Conservation (phyloP, 2,797 vertebrate species). For the Sarcoramphus papa region DNA sequence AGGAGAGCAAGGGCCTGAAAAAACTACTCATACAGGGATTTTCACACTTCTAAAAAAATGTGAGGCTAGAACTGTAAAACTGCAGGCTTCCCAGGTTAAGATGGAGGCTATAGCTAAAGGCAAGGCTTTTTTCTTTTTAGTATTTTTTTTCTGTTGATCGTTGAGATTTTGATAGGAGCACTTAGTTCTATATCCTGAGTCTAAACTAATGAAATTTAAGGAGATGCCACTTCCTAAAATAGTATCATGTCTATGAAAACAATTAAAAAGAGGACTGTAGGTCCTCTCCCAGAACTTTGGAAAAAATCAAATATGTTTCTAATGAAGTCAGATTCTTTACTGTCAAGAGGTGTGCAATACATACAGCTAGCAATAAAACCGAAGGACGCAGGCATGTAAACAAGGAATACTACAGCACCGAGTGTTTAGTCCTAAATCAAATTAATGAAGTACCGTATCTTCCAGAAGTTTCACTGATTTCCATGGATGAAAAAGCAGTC, state of each 20-base stretch:
- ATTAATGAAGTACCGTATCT: not conserved
- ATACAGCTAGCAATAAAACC: not conserved
- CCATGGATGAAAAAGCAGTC: not conserved
- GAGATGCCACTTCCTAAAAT: not conserved
- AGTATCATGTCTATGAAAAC: not conserved
- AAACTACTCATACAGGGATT: not conserved
- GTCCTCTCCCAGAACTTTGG: not conserved
- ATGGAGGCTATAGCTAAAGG: not conserved
- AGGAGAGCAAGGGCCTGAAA: not conserved
- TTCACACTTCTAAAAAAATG: not conserved
- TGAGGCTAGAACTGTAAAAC: not conserved
- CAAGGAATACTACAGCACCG: not conserved
- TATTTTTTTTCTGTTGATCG: not conserved
- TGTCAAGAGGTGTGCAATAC: not conserved
- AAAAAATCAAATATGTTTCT: not conserved
- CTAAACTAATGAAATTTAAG: not conserved
- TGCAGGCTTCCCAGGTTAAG: not conserved
- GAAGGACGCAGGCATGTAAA: not conserved
- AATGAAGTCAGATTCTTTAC: not conserved
- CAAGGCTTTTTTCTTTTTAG: fast-evolving
- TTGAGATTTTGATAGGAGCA: not conserved
- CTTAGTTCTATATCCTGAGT: not conserved
- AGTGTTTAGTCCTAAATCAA: not conserved
- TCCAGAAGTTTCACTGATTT: not conserved
- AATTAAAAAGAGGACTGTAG: not conserved